These are phyloP conservation scores for Notolabrus celidotus DNA, from an alignment of 2,797 vertebrate genomes.

Conservation along the genomic window DNA sequence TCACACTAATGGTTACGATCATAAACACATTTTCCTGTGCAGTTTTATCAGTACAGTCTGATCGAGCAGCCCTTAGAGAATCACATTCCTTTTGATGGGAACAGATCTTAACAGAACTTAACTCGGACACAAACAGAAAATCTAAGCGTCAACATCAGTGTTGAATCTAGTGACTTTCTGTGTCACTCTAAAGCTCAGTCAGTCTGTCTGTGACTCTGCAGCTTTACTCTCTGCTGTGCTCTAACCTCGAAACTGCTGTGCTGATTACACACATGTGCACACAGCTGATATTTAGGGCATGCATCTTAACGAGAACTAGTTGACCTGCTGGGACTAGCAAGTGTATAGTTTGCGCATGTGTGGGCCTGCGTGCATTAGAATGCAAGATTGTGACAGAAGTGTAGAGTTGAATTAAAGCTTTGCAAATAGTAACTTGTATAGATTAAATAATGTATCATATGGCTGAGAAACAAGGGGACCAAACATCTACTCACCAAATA, in stretches of 20 bases:
- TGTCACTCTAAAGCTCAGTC: conserved; percentile 57
- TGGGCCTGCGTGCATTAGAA: conserved; percentile 10
- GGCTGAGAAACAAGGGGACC: not conserved
- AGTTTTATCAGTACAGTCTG: not conserved
- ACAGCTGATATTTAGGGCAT: conserved; percentile 79
- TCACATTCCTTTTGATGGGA: not conserved
- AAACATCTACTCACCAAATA: conserved; percentile 89
- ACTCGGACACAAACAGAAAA: conserved; percentile 41
- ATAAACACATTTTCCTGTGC: not conserved
- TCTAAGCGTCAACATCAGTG: conserved; percentile 17
- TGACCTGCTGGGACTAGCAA: conserved; percentile 51
- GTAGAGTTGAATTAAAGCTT: conserved; percentile 20
- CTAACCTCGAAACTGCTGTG: conserved; percentile 40
- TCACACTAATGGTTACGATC: not conserved
- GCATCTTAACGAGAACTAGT: conserved; percentile 66
- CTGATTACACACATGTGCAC: conserved; percentile 76
- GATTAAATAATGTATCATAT: conserved; percentile 11
- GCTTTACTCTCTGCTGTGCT: conserved; percentile 42
- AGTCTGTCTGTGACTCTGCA: conserved; percentile 27
- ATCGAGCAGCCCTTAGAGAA: not conserved
- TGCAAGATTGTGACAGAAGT: conserved; percentile 22
- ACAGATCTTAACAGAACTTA: conserved; percentile 16
- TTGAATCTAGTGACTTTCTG: conserved; percentile 43
- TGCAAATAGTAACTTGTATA: not conserved
- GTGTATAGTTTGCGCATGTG: conserved; percentile 18